phyloP scores from a whole-genome alignment of 1,140 invertebrate species.

The Drosophila orosa region DNA sequence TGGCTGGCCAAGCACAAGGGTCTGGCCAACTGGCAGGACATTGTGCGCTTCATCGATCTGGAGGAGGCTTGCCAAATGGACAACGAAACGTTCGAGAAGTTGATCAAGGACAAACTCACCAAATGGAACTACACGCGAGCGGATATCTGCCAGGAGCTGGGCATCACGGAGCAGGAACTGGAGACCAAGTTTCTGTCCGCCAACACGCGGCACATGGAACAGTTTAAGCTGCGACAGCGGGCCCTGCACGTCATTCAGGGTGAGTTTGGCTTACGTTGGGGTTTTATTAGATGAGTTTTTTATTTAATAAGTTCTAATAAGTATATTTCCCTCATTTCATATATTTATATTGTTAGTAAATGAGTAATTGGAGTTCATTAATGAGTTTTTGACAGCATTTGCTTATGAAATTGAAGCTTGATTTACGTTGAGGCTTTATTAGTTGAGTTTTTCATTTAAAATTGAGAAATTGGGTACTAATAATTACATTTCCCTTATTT shows the following conservation, averaged over 20 bases:
- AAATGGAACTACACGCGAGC: constrained; percentile 89
- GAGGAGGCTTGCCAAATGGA: constrained; percentile 87
- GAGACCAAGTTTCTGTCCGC: constrained; percentile 87
- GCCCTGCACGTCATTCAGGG: constrained; percentile 91
- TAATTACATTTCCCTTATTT: not conserved
- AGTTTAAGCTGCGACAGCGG: constrained; percentile 93
- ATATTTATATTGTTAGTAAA: no score
- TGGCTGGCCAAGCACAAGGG: constrained; percentile 89
- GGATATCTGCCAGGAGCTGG: constrained; percentile 90
- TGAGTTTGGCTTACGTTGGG: constrained; percentile 10
- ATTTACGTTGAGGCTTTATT: not conserved
- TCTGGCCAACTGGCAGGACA: constrained; percentile 86
- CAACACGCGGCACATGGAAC: constrained; percentile 88
- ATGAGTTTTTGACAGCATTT: no score
- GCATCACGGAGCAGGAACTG: constrained; percentile 88
- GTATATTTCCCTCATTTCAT: no score
- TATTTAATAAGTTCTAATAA: no score
- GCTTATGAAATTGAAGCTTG: no score
- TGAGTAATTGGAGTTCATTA: no score
- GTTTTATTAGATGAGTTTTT: not conserved
- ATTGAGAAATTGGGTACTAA: not conserved
- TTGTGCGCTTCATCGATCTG: constrained; percentile 88
- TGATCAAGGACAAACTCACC: constrained; percentile 88
- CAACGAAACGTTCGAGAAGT: constrained; percentile 78
- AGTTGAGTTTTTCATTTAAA: not conserved